phyloP scores from a whole-genome alignment of 2,888 invertebrate genomes.

The Steinernema scapterisci region DNA sequence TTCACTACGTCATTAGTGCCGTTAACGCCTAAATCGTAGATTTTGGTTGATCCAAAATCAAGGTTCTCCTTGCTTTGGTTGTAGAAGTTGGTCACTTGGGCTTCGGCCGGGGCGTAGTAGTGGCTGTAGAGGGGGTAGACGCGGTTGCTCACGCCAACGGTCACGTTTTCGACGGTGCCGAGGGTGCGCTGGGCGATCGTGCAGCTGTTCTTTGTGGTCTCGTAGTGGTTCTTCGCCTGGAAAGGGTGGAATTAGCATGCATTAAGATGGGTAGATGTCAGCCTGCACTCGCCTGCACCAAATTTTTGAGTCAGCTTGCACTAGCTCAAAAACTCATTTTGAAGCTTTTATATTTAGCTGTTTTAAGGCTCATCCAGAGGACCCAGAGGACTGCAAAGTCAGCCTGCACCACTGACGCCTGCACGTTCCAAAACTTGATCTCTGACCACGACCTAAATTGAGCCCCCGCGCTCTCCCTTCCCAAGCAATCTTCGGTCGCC shows the following conservation, averaged over 20 bases:
- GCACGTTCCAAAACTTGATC: too few relatives aligned
- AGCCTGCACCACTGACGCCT: too few relatives aligned
- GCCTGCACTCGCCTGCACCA: too few relatives aligned
- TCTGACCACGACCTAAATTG: too few relatives aligned
- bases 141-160: slow-evolving; percentile 30
- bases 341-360: too few relatives aligned
- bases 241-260: not conserved
- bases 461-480: too few relatives aligned
- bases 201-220: slow-evolving; percentile 41
- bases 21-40: slow-evolving; percentile 37
- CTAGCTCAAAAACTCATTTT: too few relatives aligned
- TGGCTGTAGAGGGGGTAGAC: slow-evolving; percentile 40
- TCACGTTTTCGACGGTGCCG: slow-evolving; percentile 37
- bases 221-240: slow-evolving; percentile 38
- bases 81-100: slow-evolving; percentile 36
- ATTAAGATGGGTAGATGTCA: too few relatives aligned
- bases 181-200: slow-evolving; percentile 38
- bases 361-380: too few relatives aligned
- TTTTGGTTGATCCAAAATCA: not conserved
- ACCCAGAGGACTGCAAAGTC: too few relatives aligned
- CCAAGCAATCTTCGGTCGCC: too few relatives aligned
- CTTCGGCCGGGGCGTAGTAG: slow-evolving; percentile 44
- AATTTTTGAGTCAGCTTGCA: too few relatives aligned
- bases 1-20: slow-evolving; percentile 32
- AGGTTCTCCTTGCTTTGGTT: slow-evolving; percentile 32